Evolutionary conservation across 2,797 vertebrate genomes (phyloP).

Genomic region (Ambastaia sidthimunki): DNA sequence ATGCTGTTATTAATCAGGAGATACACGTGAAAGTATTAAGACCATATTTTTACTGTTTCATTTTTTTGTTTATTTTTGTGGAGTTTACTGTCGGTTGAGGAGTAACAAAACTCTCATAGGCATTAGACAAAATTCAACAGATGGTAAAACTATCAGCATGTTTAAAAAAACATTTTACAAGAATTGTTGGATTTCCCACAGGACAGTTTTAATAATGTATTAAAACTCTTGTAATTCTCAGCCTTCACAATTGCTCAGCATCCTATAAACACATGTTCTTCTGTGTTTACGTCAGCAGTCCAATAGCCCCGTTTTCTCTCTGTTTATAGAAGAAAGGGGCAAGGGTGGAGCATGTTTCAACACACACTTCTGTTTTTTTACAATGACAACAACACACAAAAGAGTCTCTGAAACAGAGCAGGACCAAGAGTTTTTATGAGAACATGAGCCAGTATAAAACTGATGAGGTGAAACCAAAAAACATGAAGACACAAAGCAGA

Average conservation of each 20-base stretch:
- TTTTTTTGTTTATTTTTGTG: conserved; percentile 19
- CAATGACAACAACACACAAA: conserved; percentile 22
- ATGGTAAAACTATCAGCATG: conserved; percentile 52
- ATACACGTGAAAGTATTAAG: neutral
- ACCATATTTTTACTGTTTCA: neutral
- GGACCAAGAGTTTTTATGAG: neutral
- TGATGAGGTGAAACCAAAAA: neutral
- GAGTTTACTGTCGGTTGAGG: neutral
- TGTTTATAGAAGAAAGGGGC: conserved; percentile 58
- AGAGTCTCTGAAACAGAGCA: conserved; percentile 13
- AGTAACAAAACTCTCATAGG: conserved; percentile 28
- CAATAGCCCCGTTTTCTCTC: conserved; percentile 50
- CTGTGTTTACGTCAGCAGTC: conserved; percentile 61
- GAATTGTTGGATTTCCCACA: conserved; percentile 44
- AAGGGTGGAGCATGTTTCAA: conserved; percentile 48
- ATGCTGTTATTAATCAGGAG: neutral
- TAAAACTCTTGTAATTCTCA: conserved; percentile 57
- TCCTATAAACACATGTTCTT: conserved; percentile 62
- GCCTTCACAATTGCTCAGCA: conserved; percentile 60
- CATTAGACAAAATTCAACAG: conserved; percentile 45
- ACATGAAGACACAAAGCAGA: neutral
- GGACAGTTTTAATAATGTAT: conserved; percentile 55
- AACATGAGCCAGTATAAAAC: neutral
- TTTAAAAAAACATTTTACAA: conserved; percentile 56
- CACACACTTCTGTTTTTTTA: conserved; percentile 38